Evolutionary conservation across 2,113 vertebrate species (phyloP).

Genomic region (Ictalurus punctatus): DNA sequence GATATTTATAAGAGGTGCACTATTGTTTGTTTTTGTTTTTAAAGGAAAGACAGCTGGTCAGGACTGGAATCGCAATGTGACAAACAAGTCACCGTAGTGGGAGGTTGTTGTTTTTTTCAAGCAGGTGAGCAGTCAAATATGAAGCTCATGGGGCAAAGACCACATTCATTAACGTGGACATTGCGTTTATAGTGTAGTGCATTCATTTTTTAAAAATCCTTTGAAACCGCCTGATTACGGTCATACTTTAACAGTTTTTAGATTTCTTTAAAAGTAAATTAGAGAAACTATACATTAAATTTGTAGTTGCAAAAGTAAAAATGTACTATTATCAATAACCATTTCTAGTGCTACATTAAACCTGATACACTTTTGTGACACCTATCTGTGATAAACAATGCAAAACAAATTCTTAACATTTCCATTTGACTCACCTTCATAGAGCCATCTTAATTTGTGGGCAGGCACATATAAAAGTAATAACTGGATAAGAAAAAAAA

Average conservation of each 20-base stretch:
- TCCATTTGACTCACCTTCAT: not conserved
- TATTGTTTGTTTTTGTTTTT: not conserved
- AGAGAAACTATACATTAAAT: not conserved
- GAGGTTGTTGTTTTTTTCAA: not conserved
- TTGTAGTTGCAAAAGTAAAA: not conserved
- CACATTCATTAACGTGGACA: not conserved
- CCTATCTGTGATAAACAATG: not conserved
- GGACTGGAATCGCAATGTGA: not conserved
- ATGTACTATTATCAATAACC: not conserved
- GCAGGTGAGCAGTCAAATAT: not conserved
- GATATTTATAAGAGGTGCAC: not conserved
- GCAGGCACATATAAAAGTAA: not conserved
- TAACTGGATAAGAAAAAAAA: not conserved
- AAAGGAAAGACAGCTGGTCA: not conserved
- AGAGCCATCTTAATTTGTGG: not conserved
- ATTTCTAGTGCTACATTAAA: not conserved
- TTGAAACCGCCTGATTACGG: too few species aligned
- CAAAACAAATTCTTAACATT: not conserved
- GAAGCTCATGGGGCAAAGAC: not conserved
- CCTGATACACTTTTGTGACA: not conserved
- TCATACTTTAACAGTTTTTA: not conserved
- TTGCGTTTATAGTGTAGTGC: not conserved
- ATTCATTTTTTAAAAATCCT: too few species aligned
- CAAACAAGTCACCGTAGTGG: not conserved
- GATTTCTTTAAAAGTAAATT: not conserved